Conservation (phyloP, 2,797 vertebrate species). For the Prunella strophiata region DNA sequence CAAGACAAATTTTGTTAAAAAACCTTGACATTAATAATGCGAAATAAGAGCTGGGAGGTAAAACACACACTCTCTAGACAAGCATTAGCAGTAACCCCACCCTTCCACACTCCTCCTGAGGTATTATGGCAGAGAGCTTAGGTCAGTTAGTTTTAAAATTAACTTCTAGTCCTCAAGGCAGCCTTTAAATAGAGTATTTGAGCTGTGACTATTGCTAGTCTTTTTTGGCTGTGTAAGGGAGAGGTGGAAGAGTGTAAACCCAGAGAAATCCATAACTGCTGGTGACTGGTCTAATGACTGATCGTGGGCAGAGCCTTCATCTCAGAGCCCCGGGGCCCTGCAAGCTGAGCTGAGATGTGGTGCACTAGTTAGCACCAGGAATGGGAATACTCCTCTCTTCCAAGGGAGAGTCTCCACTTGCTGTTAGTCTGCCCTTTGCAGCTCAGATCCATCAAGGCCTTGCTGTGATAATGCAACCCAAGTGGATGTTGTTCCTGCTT, state of each 20-base stretch:
- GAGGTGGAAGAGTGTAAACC: not conserved
- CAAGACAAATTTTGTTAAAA: constrained; percentile 74
- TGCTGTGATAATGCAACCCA: not conserved
- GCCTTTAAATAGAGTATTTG: constrained; percentile 37
- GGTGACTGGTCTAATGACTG: not conserved
- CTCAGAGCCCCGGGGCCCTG: not conserved
- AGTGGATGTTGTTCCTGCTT: not conserved
- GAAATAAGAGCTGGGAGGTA: constrained; percentile 66
- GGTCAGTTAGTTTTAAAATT: constrained; percentile 72
- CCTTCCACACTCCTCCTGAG: constrained; percentile 44
- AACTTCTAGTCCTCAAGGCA: constrained; percentile 65
- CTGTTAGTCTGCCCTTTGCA: not conserved
- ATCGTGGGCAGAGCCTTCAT: not conserved
- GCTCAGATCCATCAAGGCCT: not conserved
- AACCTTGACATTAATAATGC: constrained; percentile 70
- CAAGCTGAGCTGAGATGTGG: not conserved
- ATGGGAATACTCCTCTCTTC: not conserved
- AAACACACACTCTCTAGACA: constrained; percentile 26
- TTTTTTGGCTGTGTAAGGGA: not conserved
- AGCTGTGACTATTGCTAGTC: constrained; percentile 26
- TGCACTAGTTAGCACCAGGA: not conserved
- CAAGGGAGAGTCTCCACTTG: not conserved
- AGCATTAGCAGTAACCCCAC: constrained; percentile 20
- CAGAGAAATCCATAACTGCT: not conserved
- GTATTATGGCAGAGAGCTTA: constrained; percentile 48